These are phyloP conservation scores for Dasyprocta punctata DNA, from an alignment of 2,113 vertebrate species.

Conservation along the genomic window DNA sequence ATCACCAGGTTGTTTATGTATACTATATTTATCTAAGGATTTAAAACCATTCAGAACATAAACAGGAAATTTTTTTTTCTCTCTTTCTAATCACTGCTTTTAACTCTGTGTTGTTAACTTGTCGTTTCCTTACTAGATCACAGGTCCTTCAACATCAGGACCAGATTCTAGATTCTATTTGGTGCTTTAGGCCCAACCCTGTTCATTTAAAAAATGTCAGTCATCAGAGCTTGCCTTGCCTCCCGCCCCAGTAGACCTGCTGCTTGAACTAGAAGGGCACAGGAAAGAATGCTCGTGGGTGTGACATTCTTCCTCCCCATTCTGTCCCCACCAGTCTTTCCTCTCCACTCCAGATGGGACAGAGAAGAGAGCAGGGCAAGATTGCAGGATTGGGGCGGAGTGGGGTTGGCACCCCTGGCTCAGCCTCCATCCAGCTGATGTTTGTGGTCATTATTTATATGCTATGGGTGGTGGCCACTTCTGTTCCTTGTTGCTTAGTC, in stretches of 20 bases:
- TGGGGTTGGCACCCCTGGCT: background rate
- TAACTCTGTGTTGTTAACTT: background rate
- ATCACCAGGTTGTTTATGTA: background rate
- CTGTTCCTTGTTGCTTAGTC: background rate
- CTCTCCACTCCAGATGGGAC: too few species aligned
- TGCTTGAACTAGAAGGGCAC: background rate
- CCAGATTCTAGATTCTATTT: background rate
- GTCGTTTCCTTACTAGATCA: accelerated
- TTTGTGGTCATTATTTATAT: background rate
- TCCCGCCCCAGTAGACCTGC: background rate
- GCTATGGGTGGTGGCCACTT: background rate
- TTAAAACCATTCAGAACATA: slow-evolving; percentile 3
- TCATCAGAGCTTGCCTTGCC: background rate
- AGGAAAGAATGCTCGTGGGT: background rate
- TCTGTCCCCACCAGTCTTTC: too few species aligned
- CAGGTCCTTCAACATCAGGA: background rate
- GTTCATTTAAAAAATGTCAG: background rate
- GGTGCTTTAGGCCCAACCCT: background rate
- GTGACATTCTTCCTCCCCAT: background rate
- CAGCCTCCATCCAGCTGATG: accelerated
- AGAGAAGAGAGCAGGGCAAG: background rate
- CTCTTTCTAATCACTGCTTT: background rate
- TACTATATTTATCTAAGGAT: background rate
- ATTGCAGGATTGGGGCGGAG: too few species aligned
- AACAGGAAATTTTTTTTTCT: background rate